Conservation (phyloP, 2,797 vertebrate species). For the Siniperca scherzeri region DNA sequence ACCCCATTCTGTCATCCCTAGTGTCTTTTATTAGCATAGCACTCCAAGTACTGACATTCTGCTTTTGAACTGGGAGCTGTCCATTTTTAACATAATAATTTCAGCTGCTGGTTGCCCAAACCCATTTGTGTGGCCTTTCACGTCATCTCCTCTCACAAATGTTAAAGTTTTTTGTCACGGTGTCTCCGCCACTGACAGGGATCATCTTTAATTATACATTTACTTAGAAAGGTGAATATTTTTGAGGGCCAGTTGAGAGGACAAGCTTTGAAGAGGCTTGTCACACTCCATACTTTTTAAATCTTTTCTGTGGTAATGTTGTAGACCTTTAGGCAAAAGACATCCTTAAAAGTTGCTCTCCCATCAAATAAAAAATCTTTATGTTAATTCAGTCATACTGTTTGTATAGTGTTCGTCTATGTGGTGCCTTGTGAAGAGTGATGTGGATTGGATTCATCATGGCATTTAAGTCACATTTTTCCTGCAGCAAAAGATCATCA, state of each 20-base stretch:
- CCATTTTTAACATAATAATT: constrained; percentile 79
- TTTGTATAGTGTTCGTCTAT: constrained; percentile 25
- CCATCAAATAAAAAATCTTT: constrained; percentile 37
- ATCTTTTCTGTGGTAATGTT: constrained; percentile 35
- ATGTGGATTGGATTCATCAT: constrained; percentile 40
- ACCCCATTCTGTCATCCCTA: constrained; percentile 45
- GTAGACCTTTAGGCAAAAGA: constrained; percentile 9
- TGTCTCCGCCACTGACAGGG: constrained; percentile 66
- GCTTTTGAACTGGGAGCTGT: constrained; percentile 56
- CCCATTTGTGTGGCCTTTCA: constrained; percentile 55
- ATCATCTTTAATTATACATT: constrained; percentile 78
- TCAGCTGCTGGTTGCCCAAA: constrained; percentile 43
- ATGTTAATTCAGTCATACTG: constrained; percentile 34
- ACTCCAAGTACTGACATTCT: constrained; percentile 62
- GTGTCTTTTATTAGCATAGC: constrained; percentile 54
- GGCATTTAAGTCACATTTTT: constrained; percentile 45
- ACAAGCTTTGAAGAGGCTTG: constrained; percentile 56
- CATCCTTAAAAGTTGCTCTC: background rate
- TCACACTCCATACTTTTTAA: constrained; percentile 47
- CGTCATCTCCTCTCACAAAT: constrained; percentile 60
- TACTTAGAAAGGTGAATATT: constrained; percentile 70
- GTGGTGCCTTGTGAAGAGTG: constrained; percentile 32
- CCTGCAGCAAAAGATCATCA: constrained; percentile 51
- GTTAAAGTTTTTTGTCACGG: constrained; percentile 62
- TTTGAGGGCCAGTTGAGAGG: constrained; percentile 68